Evolutionary conservation across 2,888 invertebrate genomes (phyloP).

Genomic region (Rotaria macrura): DNA sequence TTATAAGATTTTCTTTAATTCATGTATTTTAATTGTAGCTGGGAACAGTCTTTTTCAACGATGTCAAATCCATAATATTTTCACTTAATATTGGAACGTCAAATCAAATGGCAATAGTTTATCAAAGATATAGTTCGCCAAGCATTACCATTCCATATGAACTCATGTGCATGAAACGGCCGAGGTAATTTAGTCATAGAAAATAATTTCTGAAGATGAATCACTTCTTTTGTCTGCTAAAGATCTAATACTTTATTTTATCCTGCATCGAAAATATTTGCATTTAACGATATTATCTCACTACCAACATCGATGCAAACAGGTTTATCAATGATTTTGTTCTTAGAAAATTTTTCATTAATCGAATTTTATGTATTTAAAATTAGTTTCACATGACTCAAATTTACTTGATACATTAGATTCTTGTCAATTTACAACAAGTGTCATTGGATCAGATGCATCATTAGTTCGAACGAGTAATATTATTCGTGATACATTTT

Average conservation of each 20-base stretch:
- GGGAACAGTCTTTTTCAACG: neutral
- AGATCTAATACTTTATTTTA: neutral
- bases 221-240: neutral
- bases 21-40: neutral
- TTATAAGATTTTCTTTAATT: neutral
- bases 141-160: neutral
- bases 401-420: neutral
- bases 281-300: neutral
- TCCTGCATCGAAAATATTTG: neutral
- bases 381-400: neutral
- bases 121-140: neutral
- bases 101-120: neutral
- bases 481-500: neutral
- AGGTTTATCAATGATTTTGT: neutral
- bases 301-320: neutral
- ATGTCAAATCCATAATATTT: neutral
- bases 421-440: neutral
- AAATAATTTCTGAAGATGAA: neutral
- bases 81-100: neutral
- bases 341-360: neutral
- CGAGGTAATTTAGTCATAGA: neutral
- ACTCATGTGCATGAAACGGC: neutral
- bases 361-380: neutral
- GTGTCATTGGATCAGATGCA: neutral
- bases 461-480: constrained; percentile 1